Base-by-base conservation (phyloP, 2,888 invertebrate species). In the Coremacera marginata region DNA sequence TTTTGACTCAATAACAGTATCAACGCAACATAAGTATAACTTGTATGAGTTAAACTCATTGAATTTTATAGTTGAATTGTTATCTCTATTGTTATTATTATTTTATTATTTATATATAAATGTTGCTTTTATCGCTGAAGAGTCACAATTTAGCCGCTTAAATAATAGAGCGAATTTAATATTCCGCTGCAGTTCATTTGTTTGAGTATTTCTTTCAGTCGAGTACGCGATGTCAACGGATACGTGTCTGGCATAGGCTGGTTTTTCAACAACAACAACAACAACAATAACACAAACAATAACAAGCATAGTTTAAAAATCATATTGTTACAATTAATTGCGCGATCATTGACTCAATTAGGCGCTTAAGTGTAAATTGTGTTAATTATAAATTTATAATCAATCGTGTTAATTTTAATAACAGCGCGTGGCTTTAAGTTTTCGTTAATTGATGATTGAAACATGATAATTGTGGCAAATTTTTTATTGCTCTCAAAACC, bases 91-190 rank as follows among this genome's bases (percentile, higher is more conserved):
- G 0, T 31, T 34, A 63, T 71, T 71, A 55, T 71, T 71, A 60
- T n/a, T 7, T 55, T 22, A 7, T 55, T 49, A 19, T 22, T 19
- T 22, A 55, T 22, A 55, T 22, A 55, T 9, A 55, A 7, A 19
- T 51, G 25, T 27, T 27, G 52, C 25, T 70, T n/a, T 52, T 22
- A 51, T 70, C 31, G 44, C 55, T n/a, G n/a, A 65, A 65, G 34
- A 65, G 63, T 34, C 63, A 31, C 37, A 65, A 65, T 65, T 49
- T 70, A 16, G 31, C 11, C 52, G 51, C 70, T 14, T 51, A 27
- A 70, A 51, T 31, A 34, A 27, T 70, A 14, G 37, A 51, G 67
- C 67, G 9, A 67, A 37, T 67, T 51, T 70, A 25, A 52, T 70
- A 70, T 31, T 51, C 25, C 14, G 49, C 25, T 52, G 70, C 22